Conservation (phyloP, 2,113 vertebrate genomes). For the Cynopterus brachyotis region DNA sequence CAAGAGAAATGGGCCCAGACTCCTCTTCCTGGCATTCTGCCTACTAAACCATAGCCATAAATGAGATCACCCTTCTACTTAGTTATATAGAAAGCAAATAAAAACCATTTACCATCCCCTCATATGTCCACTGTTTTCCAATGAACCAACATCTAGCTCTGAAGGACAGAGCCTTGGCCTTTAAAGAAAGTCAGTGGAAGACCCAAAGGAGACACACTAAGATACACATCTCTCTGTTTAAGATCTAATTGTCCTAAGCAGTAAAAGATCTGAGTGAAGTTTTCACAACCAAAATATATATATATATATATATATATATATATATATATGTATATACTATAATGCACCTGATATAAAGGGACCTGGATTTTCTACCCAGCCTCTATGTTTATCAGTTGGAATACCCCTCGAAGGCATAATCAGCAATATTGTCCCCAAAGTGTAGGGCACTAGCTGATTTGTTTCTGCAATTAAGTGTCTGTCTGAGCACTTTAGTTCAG, state of each 20-base stretch:
- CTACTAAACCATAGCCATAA: neutral
- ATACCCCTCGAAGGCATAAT: neutral
- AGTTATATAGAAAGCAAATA: neutral
- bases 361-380: neutral
- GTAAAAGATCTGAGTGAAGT: neutral
- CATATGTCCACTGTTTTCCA: neutral
- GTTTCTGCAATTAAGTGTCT: conserved; percentile 55
- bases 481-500: conserved; percentile 23
- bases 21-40: neutral
- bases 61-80: neutral
- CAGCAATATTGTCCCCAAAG: neutral
- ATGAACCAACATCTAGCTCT: neutral
- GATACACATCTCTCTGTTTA: neutral
- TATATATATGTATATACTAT: too few relatives aligned
- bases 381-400: neutral
- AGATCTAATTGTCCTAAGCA: neutral
- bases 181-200: neutral
- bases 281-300: neutral
- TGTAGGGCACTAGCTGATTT: neutral
- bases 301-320: too few relatives aligned
- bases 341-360: neutral
- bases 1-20: neutral
- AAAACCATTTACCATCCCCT: neutral
- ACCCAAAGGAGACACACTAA: neutral
- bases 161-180: neutral